These are phyloP conservation scores for Glaucopsyche alexis DNA, from an alignment of 2,888 invertebrate genomes.

Conservation along the genomic window DNA sequence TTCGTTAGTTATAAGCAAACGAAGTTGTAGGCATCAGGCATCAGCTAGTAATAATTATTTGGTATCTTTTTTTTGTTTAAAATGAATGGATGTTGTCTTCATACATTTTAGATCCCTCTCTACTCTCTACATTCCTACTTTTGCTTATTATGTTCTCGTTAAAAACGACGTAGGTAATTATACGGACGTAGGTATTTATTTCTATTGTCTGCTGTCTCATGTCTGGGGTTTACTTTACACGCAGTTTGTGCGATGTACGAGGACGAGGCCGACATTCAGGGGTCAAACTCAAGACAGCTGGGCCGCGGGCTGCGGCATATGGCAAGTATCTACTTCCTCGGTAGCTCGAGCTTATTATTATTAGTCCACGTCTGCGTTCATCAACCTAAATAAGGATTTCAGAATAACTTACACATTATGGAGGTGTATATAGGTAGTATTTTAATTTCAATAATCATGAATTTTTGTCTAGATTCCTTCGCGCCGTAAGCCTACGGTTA, in stretches of 20 bases:
- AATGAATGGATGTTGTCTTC: too few relatives aligned
- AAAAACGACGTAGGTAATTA: background rate
- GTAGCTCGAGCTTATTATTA: conserved; percentile 13
- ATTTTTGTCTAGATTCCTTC: background rate
- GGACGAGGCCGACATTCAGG: background rate
- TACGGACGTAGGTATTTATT: too few relatives aligned
- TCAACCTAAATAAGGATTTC: background rate
- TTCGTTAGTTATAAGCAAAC: too few relatives aligned
- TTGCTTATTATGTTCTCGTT: too few relatives aligned
- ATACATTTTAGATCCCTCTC: too few relatives aligned
- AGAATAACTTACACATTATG: background rate
- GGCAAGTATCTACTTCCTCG: conserved; percentile 18
- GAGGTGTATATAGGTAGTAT: background rate
- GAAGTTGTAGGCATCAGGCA: too few relatives aligned
- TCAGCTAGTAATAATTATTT: too few relatives aligned
- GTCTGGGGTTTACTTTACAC: background rate
- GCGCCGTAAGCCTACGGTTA: background rate
- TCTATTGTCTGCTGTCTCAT: background rate
- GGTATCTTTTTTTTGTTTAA: too few relatives aligned
- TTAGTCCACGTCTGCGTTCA: conserved; percentile 8
- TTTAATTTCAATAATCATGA: background rate
- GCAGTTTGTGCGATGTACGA: background rate
- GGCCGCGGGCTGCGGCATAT: conserved; percentile 21
- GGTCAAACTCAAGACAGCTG: conserved; percentile 5
- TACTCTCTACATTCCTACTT: too few relatives aligned